Evolutionary conservation across 2,113 vertebrate genomes (phyloP).

Genomic region (Vanacampus margaritifer): DNA sequence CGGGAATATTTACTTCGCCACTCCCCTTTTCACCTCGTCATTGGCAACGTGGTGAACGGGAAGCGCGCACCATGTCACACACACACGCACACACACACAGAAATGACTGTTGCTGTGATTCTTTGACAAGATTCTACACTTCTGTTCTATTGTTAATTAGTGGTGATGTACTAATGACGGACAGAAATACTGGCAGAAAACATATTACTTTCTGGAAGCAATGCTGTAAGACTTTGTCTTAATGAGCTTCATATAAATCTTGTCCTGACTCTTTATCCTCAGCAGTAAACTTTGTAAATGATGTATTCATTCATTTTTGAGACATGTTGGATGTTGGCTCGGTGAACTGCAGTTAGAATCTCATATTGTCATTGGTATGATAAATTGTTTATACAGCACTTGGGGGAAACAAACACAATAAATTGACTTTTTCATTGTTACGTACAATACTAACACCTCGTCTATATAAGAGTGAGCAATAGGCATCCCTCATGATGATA

Average conservation of each 20-base stretch:
- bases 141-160: background rate
- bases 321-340: background rate
- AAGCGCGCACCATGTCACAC: too few relatives aligned
- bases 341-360: background rate
- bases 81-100: too few relatives aligned
- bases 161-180: background rate
- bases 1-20: too few relatives aligned
- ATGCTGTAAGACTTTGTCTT: background rate
- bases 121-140: background rate
- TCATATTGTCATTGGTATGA: background rate
- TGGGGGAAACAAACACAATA: background rate
- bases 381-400: background rate
- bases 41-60: too few relatives aligned
- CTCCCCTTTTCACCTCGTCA: too few relatives aligned
- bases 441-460: background rate
- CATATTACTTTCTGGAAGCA: background rate
- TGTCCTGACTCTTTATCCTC: background rate
- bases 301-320: background rate
- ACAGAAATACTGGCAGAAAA: background rate
- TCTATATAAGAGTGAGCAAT: too few relatives aligned
- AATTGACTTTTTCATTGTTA: background rate
- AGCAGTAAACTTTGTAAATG: background rate
- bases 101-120: background rate
- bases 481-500: too few relatives aligned
- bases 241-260: background rate